A percentile compares a stretch with the other conserved stretches of the same genome.
Evolutionary conservation across 1,140 invertebrate species (phyloP).

Genomic region (Trachymyrmex cornetzi): DNA sequence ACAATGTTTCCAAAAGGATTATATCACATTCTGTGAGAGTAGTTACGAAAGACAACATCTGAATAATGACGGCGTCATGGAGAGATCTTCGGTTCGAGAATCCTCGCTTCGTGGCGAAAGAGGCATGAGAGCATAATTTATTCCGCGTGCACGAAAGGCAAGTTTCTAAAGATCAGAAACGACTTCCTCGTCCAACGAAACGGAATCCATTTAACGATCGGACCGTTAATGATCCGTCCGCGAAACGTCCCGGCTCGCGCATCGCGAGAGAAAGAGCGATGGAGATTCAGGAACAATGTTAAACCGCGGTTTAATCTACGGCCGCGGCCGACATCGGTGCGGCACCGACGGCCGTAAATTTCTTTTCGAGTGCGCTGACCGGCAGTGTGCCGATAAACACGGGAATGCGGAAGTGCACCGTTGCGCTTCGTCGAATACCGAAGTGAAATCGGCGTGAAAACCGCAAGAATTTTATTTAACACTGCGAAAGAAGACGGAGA

Average conservation of each 20-base stretch:
- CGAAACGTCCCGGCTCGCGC: constrained; percentile 48
- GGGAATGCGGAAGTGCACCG: constrained; percentile 72
- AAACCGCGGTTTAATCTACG: constrained; percentile 66
- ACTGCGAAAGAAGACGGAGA: constrained; percentile 53
- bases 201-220: constrained; percentile 54
- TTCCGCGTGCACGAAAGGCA: constrained; percentile 8
- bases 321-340: constrained; percentile 20
- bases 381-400: constrained; percentile 70
- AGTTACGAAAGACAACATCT: background rate
- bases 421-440: constrained; percentile 71
- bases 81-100: constrained; percentile 12
- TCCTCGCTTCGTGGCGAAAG: constrained; percentile 23
- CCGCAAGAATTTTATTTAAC: constrained; percentile 77
- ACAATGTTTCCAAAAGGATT: constrained; percentile 3
- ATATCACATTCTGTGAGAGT: background rate
- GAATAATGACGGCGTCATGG: background rate
- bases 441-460: constrained; percentile 77
- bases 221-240: constrained; percentile 70
- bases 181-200: constrained; percentile 61
- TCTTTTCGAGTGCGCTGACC: constrained; percentile 73
- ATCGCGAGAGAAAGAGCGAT: constrained; percentile 14
- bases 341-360: constrained; percentile 68
- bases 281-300: constrained; percentile 64
- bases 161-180: constrained; percentile 56
- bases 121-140: constrained; percentile 44